Conservation (phyloP, 2,888 invertebrate genomes). For the Dasysyrphus tricinctus region DNA sequence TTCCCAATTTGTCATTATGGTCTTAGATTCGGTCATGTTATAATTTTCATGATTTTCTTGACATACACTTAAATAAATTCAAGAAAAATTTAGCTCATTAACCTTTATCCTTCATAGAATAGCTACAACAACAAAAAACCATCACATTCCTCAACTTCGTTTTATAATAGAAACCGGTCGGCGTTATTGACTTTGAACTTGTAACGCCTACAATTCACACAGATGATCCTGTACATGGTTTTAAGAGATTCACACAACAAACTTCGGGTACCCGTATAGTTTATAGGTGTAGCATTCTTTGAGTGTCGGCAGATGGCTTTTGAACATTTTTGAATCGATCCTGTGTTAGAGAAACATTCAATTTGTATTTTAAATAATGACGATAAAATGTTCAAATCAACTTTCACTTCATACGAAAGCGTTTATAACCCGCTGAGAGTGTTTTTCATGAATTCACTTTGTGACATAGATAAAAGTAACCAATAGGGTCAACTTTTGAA, state of each 20-base stretch:
- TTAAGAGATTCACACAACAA: slow-evolving; percentile 24
- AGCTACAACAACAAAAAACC: too few species aligned
- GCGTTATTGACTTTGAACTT: slow-evolving; percentile 59
- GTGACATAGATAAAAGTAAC: too few species aligned
- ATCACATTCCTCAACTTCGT: not conserved
- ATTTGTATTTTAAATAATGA: not conserved
- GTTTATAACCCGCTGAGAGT: too few species aligned
- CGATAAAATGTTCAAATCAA: not conserved
- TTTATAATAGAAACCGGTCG: slow-evolving; percentile 39
- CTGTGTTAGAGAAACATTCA: not conserved
- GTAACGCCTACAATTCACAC: slow-evolving; percentile 41
- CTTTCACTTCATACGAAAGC: not conserved
- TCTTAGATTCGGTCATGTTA: too few species aligned
- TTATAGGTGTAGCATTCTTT: not conserved
- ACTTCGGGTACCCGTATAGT: slow-evolving; percentile 28
- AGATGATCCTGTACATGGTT: slow-evolving; percentile 41
- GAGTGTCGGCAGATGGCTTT: not conserved
- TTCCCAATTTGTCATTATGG: too few species aligned
- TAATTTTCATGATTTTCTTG: too few species aligned
- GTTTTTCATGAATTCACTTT: too few species aligned
- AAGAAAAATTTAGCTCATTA: too few species aligned
- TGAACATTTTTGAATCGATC: not conserved
- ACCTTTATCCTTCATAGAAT: too few species aligned
- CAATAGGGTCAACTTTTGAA: too few species aligned
- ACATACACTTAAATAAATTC: too few species aligned